phyloP scores from a whole-genome alignment of 1,140 invertebrate genomes.

The Cydia amplana region DNA sequence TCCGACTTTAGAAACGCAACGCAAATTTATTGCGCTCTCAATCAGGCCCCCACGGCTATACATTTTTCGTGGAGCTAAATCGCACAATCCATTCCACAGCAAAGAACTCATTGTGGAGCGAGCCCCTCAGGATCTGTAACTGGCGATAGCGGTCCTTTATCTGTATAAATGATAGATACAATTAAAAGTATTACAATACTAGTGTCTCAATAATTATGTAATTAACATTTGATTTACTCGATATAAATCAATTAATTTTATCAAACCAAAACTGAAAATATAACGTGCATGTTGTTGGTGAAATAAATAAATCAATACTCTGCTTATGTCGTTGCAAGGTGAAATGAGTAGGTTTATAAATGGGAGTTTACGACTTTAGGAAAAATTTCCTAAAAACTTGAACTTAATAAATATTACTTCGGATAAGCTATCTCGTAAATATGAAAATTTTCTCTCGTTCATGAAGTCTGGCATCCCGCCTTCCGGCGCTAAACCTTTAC shows the following conservation, averaged over 20 bases:
- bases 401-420: conserved; percentile 15
- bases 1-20: conserved; percentile 43
- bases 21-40: conserved; percentile 55
- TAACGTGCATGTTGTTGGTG: no score
- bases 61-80: conserved; percentile 35
- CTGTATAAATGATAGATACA: not conserved
- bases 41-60: conserved; percentile 47
- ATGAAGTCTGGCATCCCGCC: conserved; percentile 26
- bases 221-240: not conserved
- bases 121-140: conserved; percentile 28
- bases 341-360: not conserved
- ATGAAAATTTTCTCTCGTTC: conserved; percentile 6
- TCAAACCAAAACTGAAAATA: no score
- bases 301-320: no score
- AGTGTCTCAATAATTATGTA: not conserved
- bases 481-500: conserved; percentile 22
- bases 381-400: not conserved
- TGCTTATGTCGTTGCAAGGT: not conserved
- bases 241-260: no score
- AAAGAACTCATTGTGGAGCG: conserved; percentile 44
- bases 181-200: not conserved
- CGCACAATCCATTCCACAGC: conserved; percentile 24
- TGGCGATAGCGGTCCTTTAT: not conserved
- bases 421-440: conserved; percentile 14
- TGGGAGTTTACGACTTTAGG: not conserved